phyloP scores from a whole-genome alignment of 1,140 invertebrate genomes.

The Procambarus clarkii region DNA sequence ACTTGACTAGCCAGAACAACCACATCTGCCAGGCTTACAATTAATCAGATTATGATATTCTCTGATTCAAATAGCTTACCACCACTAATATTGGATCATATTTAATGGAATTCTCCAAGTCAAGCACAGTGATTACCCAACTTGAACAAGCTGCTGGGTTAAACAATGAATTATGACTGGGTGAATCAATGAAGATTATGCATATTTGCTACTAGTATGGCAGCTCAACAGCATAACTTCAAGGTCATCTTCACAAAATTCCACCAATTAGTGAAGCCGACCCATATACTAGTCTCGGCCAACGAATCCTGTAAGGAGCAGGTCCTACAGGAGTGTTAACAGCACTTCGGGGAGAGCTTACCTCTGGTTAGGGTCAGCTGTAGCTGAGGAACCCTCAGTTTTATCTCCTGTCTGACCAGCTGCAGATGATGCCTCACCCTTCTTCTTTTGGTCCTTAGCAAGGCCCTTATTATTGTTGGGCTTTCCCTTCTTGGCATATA shows the following conservation, averaged over 20 bases:
- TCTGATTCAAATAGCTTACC: conserved; percentile 1
- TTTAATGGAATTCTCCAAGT: not conserved
- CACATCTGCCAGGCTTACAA: not conserved
- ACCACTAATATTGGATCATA: not conserved
- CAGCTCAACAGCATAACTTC: conserved; percentile 6
- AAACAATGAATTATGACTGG: not conserved
- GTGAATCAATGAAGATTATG: not conserved
- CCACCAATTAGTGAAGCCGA: not conserved
- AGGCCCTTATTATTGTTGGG: conserved; percentile 1
- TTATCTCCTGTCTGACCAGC: conserved; percentile 25
- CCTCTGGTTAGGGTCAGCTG: conserved; percentile 41
- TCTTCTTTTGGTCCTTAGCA: conserved; percentile 5
- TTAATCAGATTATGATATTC: not conserved
- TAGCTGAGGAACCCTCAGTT: conserved; percentile 22
- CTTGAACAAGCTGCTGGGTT: not conserved
- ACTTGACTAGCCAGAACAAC: not conserved
- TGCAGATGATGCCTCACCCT: conserved; percentile 15
- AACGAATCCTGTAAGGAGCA: not conserved
- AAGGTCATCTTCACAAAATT: conserved; percentile 3
- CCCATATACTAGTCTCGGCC: not conserved
- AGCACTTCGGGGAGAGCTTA: conserved; percentile 32
- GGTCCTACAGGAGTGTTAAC: conserved; percentile 1
- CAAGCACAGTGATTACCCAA: not conserved
- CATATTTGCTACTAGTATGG: not conserved
- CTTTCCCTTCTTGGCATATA: not conserved